Conservation (phyloP, 1,140 invertebrate species). For the Platorchestia sp. region DNA sequence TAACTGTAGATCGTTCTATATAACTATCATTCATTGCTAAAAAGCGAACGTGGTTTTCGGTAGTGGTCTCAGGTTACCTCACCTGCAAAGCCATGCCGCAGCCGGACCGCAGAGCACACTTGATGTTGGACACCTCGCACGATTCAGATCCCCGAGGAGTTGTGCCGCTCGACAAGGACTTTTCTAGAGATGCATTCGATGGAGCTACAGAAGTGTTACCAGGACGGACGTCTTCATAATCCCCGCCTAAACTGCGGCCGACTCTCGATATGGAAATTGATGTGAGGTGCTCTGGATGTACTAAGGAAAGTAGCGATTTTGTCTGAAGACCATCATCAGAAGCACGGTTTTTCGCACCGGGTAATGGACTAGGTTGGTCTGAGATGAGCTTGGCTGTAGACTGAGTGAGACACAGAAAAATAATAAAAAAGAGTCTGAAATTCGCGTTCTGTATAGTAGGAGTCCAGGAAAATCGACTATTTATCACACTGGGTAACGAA, state of each 20-base stretch:
- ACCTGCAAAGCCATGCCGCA: slow-evolving; percentile 80
- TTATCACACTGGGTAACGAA: not conserved
- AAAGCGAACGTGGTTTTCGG: too few species aligned
- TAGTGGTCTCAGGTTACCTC: not conserved
- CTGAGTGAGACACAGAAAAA: slow-evolving; percentile 6
- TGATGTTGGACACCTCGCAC: slow-evolving; percentile 79
- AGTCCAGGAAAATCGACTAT: not conserved
- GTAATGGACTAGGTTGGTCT: not conserved
- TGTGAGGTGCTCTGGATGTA: not conserved
- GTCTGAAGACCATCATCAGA: not conserved
- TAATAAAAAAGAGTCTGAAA: not conserved
- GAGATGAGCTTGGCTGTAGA: not conserved
- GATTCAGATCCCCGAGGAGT: slow-evolving; percentile 68
- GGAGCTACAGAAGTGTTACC: not conserved
- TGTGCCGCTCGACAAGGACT: not conserved
- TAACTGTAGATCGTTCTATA: too few species aligned
- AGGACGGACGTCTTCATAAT: not conserved
- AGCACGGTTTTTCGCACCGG: not conserved
- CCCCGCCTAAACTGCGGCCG: not conserved
- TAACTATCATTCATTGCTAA: too few species aligned
- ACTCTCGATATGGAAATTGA: not conserved
- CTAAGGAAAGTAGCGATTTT: not conserved
- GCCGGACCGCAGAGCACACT: slow-evolving; percentile 80
- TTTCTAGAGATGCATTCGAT: not conserved
- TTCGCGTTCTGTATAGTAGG: not conserved